These are phyloP conservation scores for Tetrapedia diversipes DNA, from an alignment of 2,888 invertebrate genomes.

Conservation along the genomic window DNA sequence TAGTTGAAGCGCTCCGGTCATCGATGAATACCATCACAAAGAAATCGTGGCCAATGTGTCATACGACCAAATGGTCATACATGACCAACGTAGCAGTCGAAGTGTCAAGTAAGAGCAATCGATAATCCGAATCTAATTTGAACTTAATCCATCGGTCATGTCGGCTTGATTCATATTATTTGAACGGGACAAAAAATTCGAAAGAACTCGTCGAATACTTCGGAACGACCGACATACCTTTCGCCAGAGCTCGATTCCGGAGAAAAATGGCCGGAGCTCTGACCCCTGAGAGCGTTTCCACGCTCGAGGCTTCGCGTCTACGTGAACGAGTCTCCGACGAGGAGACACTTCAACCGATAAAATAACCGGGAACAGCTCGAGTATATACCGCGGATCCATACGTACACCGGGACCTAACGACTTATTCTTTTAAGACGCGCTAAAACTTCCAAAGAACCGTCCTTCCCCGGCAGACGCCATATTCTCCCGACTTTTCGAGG, in stretches of 20 bases:
- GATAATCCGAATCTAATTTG: too few relatives aligned
- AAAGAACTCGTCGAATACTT: background rate
- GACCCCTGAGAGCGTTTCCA: too few relatives aligned
- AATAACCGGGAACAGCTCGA: conserved; percentile 1
- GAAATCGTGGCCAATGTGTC: too few relatives aligned
- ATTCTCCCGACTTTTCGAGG: conserved; percentile 54
- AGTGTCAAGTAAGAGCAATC: too few relatives aligned
- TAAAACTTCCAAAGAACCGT: conserved; percentile 47
- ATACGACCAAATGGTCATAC: too few relatives aligned
- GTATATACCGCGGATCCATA: background rate
- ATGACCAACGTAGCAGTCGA: too few relatives aligned
- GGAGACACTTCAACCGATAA: conserved; percentile 29
- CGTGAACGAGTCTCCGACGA: background rate
- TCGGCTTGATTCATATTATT: too few relatives aligned
- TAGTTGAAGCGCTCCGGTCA: too few relatives aligned
- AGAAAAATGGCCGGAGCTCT: background rate
- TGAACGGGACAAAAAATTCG: background rate
- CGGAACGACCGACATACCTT: background rate
- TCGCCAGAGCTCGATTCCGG: too few relatives aligned
- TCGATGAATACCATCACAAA: too few relatives aligned
- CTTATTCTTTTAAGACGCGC: conserved; percentile 51
- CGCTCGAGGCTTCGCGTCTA: background rate
- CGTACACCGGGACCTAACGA: conserved; percentile 43
- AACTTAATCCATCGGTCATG: too few relatives aligned
- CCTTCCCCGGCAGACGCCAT: conserved; percentile 34